Evolutionary conservation across 2,888 invertebrate genomes (phyloP).

Genomic region (Girardia tigrina): DNA sequence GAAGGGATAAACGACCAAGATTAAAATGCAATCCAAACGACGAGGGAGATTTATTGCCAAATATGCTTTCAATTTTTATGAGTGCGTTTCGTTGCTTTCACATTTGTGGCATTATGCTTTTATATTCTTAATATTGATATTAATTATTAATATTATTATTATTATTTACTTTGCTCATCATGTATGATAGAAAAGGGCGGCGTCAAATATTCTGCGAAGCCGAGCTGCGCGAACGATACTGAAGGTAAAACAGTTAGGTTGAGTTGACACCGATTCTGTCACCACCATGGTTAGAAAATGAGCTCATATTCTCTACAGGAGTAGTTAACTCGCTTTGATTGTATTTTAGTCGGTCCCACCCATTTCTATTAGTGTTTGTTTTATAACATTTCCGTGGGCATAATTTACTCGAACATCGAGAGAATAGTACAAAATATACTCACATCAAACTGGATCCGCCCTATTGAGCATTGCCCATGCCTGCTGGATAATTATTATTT

Average conservation of each 20-base stretch:
- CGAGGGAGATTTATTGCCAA: no score
- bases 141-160: no score
- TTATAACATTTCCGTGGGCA: conserved; percentile 20
- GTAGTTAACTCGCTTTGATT: conserved; percentile 4
- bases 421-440: conserved; percentile 2
- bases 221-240: not conserved
- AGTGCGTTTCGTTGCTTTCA: no score
- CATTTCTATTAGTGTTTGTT: conserved; percentile 15
- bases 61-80: no score
- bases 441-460: conserved; percentile 10
- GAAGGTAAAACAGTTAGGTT: not conserved
- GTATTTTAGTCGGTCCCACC: conserved; percentile 17
- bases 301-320: conserved; percentile 1
- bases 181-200: not conserved
- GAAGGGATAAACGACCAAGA: no score
- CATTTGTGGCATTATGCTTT: no score
- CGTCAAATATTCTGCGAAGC: not conserved
- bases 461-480: conserved; percentile 11
- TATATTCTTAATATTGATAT: no score
- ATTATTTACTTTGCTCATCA: not conserved
- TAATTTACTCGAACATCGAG: not conserved
- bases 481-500: no score
- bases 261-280: not conserved
- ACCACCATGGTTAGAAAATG: not conserved
- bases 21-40: no score